A percentile compares a stretch with the other conserved stretches of the same genome.
These are phyloP conservation scores for Matsumyia berberina DNA, from an alignment of 2,888 invertebrate genomes.

Conservation along the genomic window DNA sequence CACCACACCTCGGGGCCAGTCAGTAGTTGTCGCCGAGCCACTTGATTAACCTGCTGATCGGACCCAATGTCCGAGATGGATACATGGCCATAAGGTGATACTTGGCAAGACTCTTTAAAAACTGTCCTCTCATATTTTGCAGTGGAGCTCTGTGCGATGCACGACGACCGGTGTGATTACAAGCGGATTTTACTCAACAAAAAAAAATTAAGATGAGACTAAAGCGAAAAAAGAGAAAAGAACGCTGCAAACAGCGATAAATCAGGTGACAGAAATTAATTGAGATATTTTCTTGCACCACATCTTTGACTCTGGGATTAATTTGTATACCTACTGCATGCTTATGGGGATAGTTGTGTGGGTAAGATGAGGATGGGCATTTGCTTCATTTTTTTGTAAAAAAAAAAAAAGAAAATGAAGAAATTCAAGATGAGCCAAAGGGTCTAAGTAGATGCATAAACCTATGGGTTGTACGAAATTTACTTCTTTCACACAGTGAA, in stretches of 20 bases:
- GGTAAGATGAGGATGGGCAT: conserved; percentile 3
- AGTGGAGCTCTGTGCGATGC: conserved; percentile 39
- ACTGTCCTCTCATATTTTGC: conserved; percentile 66
- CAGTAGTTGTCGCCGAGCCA: conserved; percentile 64
- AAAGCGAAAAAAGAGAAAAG: conserved; percentile 28
- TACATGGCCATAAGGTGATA: conserved; percentile 74
- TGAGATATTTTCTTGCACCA: conserved; percentile 82
- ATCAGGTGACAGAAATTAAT: conserved; percentile 85
- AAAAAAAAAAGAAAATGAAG: background rate
- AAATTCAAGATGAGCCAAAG: background rate
- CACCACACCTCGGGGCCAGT: conserved; percentile 37
- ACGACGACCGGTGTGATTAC: conserved; percentile 50
- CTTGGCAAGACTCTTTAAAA: conserved; percentile 48
- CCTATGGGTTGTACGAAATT: too few relatives aligned
- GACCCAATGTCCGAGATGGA: conserved; percentile 72
- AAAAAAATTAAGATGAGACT: conserved; percentile 20
- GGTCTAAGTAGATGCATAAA: too few relatives aligned
- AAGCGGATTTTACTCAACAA: conserved; percentile 54
- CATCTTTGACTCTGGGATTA: conserved; percentile 73
- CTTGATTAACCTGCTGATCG: conserved; percentile 76
- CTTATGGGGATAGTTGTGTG: conserved; percentile 8
- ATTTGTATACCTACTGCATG: conserved; percentile 70
- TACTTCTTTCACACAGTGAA: too few relatives aligned
- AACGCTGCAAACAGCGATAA: conserved; percentile 80
- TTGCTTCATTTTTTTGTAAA: background rate